Evolutionary conservation across 1,140 invertebrate species (phyloP).

Genomic region (Cherax destructor): DNA sequence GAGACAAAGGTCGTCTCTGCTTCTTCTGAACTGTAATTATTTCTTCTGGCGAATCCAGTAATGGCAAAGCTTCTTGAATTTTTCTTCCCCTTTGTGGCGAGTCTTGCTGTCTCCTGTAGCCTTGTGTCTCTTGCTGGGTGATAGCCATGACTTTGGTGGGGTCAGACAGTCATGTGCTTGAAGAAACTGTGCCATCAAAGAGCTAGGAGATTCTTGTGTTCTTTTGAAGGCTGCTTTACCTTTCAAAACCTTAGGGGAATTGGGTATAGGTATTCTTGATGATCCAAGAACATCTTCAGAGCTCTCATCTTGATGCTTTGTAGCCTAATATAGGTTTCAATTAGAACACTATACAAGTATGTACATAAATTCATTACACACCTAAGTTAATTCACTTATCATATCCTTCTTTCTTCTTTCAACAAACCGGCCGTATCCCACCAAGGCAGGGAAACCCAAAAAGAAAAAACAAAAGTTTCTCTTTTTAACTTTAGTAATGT

Average conservation of each 20-base stretch:
- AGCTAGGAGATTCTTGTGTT: neutral
- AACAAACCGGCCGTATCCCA: too few species aligned
- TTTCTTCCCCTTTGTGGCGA: neutral
- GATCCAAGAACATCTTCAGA: neutral
- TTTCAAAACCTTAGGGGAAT: neutral
- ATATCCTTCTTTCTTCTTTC: neutral
- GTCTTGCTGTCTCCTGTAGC: neutral
- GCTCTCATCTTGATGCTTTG: neutral
- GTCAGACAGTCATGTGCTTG: neutral
- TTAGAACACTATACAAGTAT: neutral
- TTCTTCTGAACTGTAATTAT: neutral
- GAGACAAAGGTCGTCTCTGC: neutral
- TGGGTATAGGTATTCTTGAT: neutral
- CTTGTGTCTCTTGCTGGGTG: neutral
- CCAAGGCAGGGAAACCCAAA: too few species aligned
- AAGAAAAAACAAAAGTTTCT: too few species aligned
- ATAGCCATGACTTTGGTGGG: neutral
- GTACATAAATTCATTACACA: neutral
- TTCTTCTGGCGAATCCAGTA: neutral
- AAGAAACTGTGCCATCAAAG: neutral
- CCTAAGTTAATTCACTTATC: neutral
- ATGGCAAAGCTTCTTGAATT: neutral
- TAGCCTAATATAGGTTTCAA: neutral
- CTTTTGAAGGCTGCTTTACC: neutral
- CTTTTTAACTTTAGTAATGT: too few species aligned